Evolutionary conservation across 2,888 invertebrate species (phyloP), one percentile per base, ranked within the genome.

Genomic region (Agrochola litura): DNA sequence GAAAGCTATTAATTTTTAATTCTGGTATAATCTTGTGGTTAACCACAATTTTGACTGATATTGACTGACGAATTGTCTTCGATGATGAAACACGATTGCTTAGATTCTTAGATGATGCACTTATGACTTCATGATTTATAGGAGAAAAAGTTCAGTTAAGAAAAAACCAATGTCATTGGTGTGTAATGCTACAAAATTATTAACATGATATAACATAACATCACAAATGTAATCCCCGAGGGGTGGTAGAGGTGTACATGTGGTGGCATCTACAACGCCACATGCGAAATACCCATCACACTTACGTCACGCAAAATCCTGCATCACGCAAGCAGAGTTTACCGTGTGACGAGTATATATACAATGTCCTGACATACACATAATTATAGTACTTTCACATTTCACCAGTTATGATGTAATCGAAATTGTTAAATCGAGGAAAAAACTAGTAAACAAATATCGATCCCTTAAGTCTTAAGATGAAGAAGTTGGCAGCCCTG

Each of bases 401-500:
- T 54, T 54, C 9, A 3, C 54, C 54, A 54, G 22, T 54, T 22
- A 22, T 54, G 3, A 22, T 54, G 10, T 56, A n/a, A 56, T 56
- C n/a, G 10, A 56, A 56, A 56, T 56, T 1, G 22, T 54, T 22
- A 22, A 54, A 9, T 56, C n/a, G n/a, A n/a, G 10, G 12, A 12
- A 56, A n/a, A n/a, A 54, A 10, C 22, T 10, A 22, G 22, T 54
- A 22, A 22, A 54, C 19, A 22, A 54, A 54, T 52, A 52, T 22
- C 6, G 12, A 19, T 52, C 10, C 8, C 9, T 9, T 54, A 54
- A 54, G 9, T 22, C 10, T 0, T n/a, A 25, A 58, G n/a, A 58
- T 25, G 14, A 6, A 25, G 58, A 25, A 1, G 60, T 60, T 60
- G 30, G 60, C 61, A 61, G 19, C 83, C 83, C 83, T 86, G 22